phyloP scores from a whole-genome alignment of 2,797 vertebrate species.

The Xyrichtys novacula region DNA sequence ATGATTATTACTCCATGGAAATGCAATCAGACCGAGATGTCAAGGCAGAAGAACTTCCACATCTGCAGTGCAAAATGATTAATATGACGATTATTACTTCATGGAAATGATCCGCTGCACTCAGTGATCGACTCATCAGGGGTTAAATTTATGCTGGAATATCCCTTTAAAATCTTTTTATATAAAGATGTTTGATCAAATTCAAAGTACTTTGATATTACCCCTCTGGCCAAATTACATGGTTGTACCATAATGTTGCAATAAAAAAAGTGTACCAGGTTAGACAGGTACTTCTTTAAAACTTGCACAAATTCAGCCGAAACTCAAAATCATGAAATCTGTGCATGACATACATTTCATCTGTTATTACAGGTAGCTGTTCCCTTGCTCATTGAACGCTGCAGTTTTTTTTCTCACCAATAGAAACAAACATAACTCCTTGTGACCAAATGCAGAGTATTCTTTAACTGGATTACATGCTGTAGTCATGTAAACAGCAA shows the following conservation, averaged over 20 bases:
- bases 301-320: not conserved
- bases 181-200: too few relatives aligned
- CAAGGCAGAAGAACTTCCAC: too few relatives aligned
- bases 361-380: constrained; percentile 6
- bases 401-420: constrained; percentile 13
- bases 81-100: too few relatives aligned
- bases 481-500: constrained; percentile 65
- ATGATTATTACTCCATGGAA: too few relatives aligned
- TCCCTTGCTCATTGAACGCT: not conserved
- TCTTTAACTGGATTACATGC: constrained; percentile 68
- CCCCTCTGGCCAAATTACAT: not conserved
- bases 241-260: not conserved
- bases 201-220: not conserved
- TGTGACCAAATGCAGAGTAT: constrained; percentile 28
- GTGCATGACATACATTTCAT: not conserved
- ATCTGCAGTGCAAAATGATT: too few relatives aligned
- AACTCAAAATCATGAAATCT: not conserved
- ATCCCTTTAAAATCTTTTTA: too few relatives aligned
- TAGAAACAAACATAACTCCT: constrained; percentile 19
- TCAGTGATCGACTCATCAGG: too few relatives aligned
- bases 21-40: too few relatives aligned
- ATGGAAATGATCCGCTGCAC: too few relatives aligned
- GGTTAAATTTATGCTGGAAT: too few relatives aligned
- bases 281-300: not conserved
- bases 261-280: not conserved